Percentiles rank a stretch among this genome's conserved stretches.
Evolutionary conservation across 2,797 vertebrate species (phyloP).

Genomic region (Centropyge bicolor): DNA sequence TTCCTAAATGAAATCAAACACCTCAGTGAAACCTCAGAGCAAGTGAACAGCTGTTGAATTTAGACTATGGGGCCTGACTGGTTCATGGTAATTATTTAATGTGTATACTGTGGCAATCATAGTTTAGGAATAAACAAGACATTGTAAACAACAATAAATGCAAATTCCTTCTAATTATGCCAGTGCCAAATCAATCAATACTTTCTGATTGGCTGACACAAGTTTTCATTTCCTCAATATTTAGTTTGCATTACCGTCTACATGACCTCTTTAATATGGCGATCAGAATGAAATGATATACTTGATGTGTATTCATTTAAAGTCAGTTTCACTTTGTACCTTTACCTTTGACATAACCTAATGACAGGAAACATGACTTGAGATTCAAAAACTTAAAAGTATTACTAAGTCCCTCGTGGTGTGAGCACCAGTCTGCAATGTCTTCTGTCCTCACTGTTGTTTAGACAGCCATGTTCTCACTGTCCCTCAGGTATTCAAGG

Average conservation of each 20-base stretch:
- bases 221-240: not conserved
- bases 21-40: not conserved
- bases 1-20: conserved; percentile 16
- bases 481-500: conserved; percentile 3
- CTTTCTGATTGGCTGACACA: not conserved
- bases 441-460: conserved; percentile 19
- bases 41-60: conserved; percentile 4
- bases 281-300: not conserved
- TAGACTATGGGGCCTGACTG: not conserved
- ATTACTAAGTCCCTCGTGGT: conserved; percentile 4
- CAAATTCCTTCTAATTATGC: not conserved
- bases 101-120: not conserved
- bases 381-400: conserved; percentile 24
- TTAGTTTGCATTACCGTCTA: not conserved
- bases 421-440: conserved; percentile 5
- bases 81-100: not conserved
- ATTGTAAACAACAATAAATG: not conserved
- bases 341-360: conserved; percentile 15
- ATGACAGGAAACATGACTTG: not conserved
- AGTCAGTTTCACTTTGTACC: conserved; percentile 16
- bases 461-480: conserved; percentile 13
- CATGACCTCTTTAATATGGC: not conserved
- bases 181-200: not conserved
- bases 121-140: not conserved
- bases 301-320: not conserved